Evolutionary conservation across 2,113 vertebrate genomes (phyloP).

Genomic region (Melanostigma gelatinosum): DNA sequence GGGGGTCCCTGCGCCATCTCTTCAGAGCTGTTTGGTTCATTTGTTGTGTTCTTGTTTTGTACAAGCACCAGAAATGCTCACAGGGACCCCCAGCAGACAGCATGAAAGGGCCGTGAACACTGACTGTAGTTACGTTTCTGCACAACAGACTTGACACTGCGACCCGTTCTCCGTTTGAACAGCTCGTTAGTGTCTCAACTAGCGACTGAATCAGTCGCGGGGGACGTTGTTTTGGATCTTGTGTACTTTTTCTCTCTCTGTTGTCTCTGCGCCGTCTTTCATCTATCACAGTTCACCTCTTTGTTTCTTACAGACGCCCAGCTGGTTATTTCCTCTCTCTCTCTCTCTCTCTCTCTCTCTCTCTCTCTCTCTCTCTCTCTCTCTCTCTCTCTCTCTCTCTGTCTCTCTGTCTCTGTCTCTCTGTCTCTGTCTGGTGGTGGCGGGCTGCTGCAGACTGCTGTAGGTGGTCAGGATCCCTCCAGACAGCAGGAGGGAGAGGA

Average conservation of each 20-base stretch:
- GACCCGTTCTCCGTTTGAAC: slow-evolving; percentile 33
- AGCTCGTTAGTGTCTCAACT: slow-evolving; percentile 33
- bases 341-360: slow-evolving; percentile 2
- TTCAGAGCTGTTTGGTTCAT: no score
- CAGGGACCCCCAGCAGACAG: background rate
- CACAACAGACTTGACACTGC: slow-evolving; percentile 29
- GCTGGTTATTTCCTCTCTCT: slow-evolving; percentile 31
- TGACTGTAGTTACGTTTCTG: slow-evolving; percentile 39
- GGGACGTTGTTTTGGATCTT: slow-evolving; percentile 15
- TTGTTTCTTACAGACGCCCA: slow-evolving; percentile 41
- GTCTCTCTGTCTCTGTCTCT: background rate
- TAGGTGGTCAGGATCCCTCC: slow-evolving; percentile 52
- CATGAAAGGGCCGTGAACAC: background rate
- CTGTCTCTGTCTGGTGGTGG: slow-evolving; percentile 21
- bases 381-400: background rate
- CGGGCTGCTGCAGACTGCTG: slow-evolving; percentile 54
- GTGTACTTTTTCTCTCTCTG: slow-evolving; percentile 23
- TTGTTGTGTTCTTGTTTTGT: background rate
- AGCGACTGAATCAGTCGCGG: background rate
- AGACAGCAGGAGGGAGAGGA: slow-evolving; percentile 54
- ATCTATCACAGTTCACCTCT: slow-evolving; percentile 45
- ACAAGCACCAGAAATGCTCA: background rate
- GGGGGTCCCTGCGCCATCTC: no score
- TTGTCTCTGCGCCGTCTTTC: slow-evolving; percentile 32
- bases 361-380: background rate